Base-by-base conservation (phyloP, 1,140 invertebrate genomes). In the Lordiphosa stackelbergi region DNA sequence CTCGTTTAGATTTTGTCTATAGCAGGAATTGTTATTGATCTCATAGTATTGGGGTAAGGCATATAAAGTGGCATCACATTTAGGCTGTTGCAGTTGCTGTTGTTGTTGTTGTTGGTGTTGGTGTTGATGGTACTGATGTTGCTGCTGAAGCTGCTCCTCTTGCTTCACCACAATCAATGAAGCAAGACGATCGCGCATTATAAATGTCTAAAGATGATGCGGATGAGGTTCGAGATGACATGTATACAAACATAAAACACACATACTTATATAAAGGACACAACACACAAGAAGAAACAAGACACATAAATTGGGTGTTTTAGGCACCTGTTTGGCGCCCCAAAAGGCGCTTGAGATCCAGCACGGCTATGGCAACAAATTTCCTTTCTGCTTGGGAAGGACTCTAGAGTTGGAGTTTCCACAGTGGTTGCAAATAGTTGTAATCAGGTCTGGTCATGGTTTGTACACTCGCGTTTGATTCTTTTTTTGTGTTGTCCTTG, bases 131-230 rank as follows among this genome's bases (percentile, higher is more conserved):
- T 53, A 41, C 42, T 72, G 53, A n/a, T 64, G 57, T 52, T 73
- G 52, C 41, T 58, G 64, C 43, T 57, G 36, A 48, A 49, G 48
- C 9, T 65, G 45, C 38, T 58, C 72, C 59, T 87, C 85, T 83
- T 87, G 79, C 79, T 87, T 87, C 66, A 87, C 85, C 73, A 87
- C 78, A 83, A 87, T 87, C 70, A 87, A 56, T 11, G 85, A 87
- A 54, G 85, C 85, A 68, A 87, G 79, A 65, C 85, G 85, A 86
- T 86, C 86, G 73, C 85, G 85, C 85, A 87, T 87, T 66, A 73
- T 87, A 72, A 40, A 55, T 36, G 31, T 49, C 53, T 45, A 54
- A 54, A 38, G 45, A 8, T 24, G 11, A 31, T 19, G 42, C 43
- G 13, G 34, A 11, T 34, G 35, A 11, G 22, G 8, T 49, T 41